Conservation (phyloP, 1,140 invertebrate genomes). For the Halyomorpha halys region DNA sequence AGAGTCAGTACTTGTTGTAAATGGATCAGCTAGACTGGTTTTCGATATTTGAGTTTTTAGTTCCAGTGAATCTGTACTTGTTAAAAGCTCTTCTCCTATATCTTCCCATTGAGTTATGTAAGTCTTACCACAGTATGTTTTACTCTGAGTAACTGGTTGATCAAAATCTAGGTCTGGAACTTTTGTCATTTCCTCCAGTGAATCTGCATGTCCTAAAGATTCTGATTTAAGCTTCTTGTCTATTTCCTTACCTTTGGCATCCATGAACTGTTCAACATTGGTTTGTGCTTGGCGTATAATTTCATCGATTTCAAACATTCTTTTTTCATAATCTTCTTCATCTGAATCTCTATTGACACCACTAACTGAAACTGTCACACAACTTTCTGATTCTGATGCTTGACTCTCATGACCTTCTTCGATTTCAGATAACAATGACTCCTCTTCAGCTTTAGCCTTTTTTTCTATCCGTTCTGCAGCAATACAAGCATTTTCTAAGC, state of each 20-base stretch:
- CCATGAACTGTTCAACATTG: conserved; percentile 48
- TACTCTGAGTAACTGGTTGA: conserved; percentile 31
- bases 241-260: conserved; percentile 33
- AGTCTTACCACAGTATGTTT: conserved; percentile 31
- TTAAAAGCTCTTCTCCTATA: conserved; percentile 34
- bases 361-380: conserved; percentile 51
- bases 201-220: conserved; percentile 38
- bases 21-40: conserved; percentile 22
- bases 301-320: conserved; percentile 62
- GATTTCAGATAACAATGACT: conserved; percentile 60
- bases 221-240: conserved; percentile 37
- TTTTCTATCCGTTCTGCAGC: conserved; percentile 72
- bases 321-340: conserved; percentile 54
- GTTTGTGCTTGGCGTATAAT: conserved; percentile 58
- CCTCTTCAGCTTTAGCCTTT: conserved; percentile 72
- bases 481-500: conserved; percentile 75
- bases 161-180: conserved; percentile 42
- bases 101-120: conserved; percentile 31
- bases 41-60: conserved; percentile 31
- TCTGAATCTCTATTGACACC: conserved; percentile 39
- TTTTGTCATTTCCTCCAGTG: conserved; percentile 41
- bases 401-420: conserved; percentile 55
- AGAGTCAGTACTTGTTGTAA: conserved; percentile 45
- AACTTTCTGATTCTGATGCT: conserved; percentile 53
- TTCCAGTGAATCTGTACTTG: conserved; percentile 38